phyloP scores from a whole-genome alignment of 1,140 invertebrate species.

The Anoplophora glabripennis region DNA sequence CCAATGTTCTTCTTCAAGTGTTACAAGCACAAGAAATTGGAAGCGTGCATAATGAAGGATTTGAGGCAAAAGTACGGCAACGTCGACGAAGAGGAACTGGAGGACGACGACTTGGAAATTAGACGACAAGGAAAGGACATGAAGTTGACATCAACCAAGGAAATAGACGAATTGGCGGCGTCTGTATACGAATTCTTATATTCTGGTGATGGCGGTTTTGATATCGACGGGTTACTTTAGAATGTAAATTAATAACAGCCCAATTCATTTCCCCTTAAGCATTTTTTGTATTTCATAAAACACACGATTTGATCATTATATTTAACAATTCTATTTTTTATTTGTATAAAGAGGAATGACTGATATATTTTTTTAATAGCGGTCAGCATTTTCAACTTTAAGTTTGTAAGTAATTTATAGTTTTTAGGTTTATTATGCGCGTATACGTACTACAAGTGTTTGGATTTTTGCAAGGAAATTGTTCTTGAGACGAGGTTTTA shows the following conservation, averaged over 20 bases:
- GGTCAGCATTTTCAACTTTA: not conserved
- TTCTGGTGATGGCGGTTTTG: constrained; percentile 50
- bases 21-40: constrained; percentile 68
- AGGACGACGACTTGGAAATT: constrained; percentile 55
- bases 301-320: constrained; percentile 4
- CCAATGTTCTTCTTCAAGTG: constrained; percentile 69
- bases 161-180: constrained; percentile 54
- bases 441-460: constrained; percentile 11
- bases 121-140: constrained; percentile 47
- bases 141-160: constrained; percentile 37
- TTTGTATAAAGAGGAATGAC: not conserved
- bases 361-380: not conserved
- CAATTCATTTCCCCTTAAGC: not conserved
- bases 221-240: constrained; percentile 55
- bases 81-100: constrained; percentile 55
- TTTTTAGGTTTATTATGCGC: constrained; percentile 9
- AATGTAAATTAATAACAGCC: not conserved
- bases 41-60: constrained; percentile 68
- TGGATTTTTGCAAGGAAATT: constrained; percentile 43
- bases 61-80: constrained; percentile 57
- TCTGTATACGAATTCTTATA: constrained; percentile 59
- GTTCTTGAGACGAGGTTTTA: constrained; percentile 24
- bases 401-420: constrained; percentile 3
- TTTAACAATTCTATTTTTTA: constrained; percentile 12
- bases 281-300: not conserved